Conservation (phyloP, 30 jellyfish, hydroid and myxozoan species). For the Nemopilema nomurai region DNA sequence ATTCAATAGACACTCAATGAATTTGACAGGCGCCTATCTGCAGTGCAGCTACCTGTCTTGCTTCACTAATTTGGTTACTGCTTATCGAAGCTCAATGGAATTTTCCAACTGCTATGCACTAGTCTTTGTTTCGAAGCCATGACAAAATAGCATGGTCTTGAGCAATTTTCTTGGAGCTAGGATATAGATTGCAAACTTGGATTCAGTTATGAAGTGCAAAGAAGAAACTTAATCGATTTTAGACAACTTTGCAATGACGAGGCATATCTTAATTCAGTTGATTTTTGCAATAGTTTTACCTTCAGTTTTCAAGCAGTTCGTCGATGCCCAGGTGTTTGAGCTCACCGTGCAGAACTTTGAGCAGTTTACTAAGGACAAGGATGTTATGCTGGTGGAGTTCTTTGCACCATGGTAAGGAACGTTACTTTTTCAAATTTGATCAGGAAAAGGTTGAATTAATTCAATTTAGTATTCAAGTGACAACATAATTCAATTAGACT, state of each 20-base stretch:
- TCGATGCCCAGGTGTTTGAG: constrained; percentile 83
- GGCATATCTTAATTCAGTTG: not conserved
- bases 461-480: too few relatives aligned
- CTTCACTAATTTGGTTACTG: constrained; percentile 77
- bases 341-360: constrained; percentile 77
- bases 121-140: not conserved
- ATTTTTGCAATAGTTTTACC: not conserved
- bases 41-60: constrained; percentile 35
- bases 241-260: constrained; percentile 29
- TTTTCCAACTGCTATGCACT: constrained; percentile 17
- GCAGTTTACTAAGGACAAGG: constrained; percentile 93
- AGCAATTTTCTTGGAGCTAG: not conserved
- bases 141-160: not conserved
- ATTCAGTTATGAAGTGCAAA: not conserved
- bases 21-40: constrained; percentile 64
- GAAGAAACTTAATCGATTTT: not conserved
- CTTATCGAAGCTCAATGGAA: constrained; percentile 77
- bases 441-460: too few relatives aligned
- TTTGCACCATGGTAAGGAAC: constrained; percentile 93
- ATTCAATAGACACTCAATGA: constrained; percentile 54
- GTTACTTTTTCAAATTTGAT: too few relatives aligned
- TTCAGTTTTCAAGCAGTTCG: constrained; percentile 5
- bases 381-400: constrained; percentile 94
- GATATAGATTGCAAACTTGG: not conserved
- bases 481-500: too few relatives aligned